These are phyloP conservation scores for Chionis minor DNA, from an alignment of 2,113 vertebrate genomes.

Conservation along the genomic window DNA sequence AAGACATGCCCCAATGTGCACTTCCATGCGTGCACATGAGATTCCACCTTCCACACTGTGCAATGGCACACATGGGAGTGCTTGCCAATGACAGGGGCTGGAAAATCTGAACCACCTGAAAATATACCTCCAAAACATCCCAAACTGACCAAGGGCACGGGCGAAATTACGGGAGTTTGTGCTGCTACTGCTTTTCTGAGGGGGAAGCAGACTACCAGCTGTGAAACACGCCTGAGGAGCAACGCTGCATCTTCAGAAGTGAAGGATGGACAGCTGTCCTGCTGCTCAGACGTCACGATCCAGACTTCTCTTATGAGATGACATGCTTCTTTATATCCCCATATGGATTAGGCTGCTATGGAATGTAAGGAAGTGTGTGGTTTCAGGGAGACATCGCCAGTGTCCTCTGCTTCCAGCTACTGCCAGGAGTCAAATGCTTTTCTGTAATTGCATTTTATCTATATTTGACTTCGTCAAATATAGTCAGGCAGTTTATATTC, in stretches of 20 bases:
- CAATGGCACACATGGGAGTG: background rate
- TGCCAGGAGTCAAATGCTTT: background rate
- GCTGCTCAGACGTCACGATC: background rate
- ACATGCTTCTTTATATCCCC: slow-evolving; percentile 99
- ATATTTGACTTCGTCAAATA: background rate
- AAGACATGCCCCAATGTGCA: background rate
- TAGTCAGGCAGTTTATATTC: background rate
- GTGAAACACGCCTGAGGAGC: background rate
- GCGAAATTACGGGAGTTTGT: background rate
- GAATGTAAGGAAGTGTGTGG: slow-evolving; percentile 99
- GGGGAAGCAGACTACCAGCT: background rate
- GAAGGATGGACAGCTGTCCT: background rate
- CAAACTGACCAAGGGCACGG: background rate
- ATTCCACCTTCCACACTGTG: background rate
- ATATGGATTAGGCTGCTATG: slow-evolving; percentile 94
- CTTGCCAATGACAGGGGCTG: background rate
- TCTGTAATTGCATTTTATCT: background rate
- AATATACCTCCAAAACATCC: background rate
- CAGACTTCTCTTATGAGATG: slow-evolving; percentile 73
- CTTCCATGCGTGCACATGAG: background rate
- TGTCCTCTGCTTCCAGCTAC: background rate
- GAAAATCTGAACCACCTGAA: background rate
- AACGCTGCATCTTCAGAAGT: background rate
- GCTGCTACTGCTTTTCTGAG: background rate
- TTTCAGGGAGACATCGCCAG: slow-evolving; percentile 69